Evolutionary conservation across 2,888 invertebrate species (phyloP), one percentile per base, ranked within the genome.

Genomic region (Acrobasis repandana): DNA sequence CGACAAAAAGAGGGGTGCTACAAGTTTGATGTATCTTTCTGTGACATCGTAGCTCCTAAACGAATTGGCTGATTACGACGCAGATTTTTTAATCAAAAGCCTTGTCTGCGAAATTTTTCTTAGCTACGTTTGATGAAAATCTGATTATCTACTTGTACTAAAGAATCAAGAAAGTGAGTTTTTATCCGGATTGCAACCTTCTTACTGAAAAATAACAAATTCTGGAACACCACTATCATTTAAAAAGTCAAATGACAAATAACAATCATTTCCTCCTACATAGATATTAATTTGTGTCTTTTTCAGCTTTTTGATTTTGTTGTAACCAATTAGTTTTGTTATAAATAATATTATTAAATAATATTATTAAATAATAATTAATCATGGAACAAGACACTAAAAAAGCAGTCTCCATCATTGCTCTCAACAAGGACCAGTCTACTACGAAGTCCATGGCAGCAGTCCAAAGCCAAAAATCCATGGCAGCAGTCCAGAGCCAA

Each of bases 361-460:
- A 11, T 18, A 38, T 4, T 43, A 2, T 43, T n/a, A 43, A 14
- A 11, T 14, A 5, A 51, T 33, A 34, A 5, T 28, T 28, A 16
- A 58, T 20, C 54, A 60, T 60, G 60, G 38, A 15, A 9, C 9
- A 64, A 15, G 77, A 75, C 4, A 2, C 34, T 0, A 78, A 66
- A 20, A 80, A 82, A 63, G 82, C 77, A 56, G 75, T 76, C 0
- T 82, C 83, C 0, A 71, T 77, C 71, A 33, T 73, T 58, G 68
- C 14, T 10, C 18, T 63, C 0, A n/a, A 70, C 0, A 78, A 75
- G 59, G 79, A 79, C 15, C 73, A 73, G 15, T 73, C 73, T 0
- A 63, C 46, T 4, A 67, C 70, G 0, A 72, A 72, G 5, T 79
- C 81, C 0, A 58, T 71, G 20, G 68, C 61, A 2, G 68, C 61